Base-by-base conservation (phyloP, 2,888 invertebrate genomes). In the Alloscopus bannaensis region DNA sequence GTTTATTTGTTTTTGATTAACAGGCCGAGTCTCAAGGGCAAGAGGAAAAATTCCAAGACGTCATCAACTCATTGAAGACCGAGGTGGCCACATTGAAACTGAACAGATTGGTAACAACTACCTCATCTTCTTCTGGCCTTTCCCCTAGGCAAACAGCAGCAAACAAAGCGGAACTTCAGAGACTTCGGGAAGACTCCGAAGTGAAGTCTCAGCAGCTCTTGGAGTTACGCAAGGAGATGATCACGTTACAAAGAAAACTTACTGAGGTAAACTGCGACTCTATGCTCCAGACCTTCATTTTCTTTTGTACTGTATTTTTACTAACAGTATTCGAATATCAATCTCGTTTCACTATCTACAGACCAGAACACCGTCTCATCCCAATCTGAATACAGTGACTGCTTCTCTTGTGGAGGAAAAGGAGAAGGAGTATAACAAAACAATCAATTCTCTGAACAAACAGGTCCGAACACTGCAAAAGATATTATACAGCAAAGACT, bases 391-490 rank as follows among this genome's bases (percentile, higher is more conserved):
- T 36, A 42, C n/a, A 57, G 68, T 20, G 16, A 29, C 57, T 36
- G 26, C 24, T 3, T 8, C 29, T 2, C 50, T 75, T 65, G 59
- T 69, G 24, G 66, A 83, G 66, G 81, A 85, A 45, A 84, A 83
- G 57, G 85, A 85, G 47, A 82, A 81, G 18, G 85, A 85, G 42
- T 84, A 81, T 50, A 81, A 85, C 57, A 84, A 83, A 47, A 73
- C 62, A 22, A 71, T 85, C 28, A 77, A 66, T 57, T 64, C 24
- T 18, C 50, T 85, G 8, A 75, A 82, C 42, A 83, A 82, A 36
- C 85, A 84, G 80, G 84, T 85, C 6, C 31, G 85, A 45, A 84
- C 84, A 18, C 66, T 84, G 18, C 85, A 85, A 40, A 82, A 79
- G 60, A 84, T 85, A 40, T 52, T 84, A 24, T 85, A 83, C 60